phyloP scores from a whole-genome alignment of 2,888 invertebrate genomes.

The Troides oblongomaculatus region DNA sequence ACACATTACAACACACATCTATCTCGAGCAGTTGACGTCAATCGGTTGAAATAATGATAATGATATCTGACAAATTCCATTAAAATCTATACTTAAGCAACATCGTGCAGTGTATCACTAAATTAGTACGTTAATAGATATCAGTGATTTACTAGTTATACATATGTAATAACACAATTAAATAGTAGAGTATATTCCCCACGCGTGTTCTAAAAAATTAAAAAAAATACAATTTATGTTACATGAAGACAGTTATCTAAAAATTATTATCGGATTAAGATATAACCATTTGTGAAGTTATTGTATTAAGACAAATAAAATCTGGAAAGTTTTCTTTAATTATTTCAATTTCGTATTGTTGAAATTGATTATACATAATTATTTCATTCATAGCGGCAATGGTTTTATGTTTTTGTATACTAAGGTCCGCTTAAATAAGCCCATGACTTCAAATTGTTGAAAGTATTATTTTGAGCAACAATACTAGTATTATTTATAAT shows the following conservation, averaged over 20 bases:
- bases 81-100: too few species aligned
- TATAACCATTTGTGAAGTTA: not conserved
- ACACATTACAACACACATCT: too few species aligned
- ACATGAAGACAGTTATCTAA: not conserved
- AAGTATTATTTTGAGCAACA: too few species aligned
- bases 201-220: not conserved
- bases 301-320: not conserved
- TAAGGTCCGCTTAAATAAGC: not conserved
- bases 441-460: not conserved
- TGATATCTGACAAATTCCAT: too few species aligned
- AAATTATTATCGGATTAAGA: not conserved
- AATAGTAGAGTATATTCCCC: not conserved
- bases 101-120: too few species aligned
- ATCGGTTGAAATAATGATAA: too few species aligned
- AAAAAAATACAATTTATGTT: too few species aligned
- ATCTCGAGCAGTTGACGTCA: too few species aligned
- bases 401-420: not conserved
- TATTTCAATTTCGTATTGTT: too few species aligned
- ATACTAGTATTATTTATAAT: not conserved
- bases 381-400: not conserved
- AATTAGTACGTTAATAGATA: too few species aligned
- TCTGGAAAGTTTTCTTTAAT: not conserved
- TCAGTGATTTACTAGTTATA: not conserved
- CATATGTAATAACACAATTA: not conserved
- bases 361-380: too few species aligned